phyloP scores from a whole-genome alignment of 1,140 invertebrate genomes.

The Apocrypta bakeri region DNA sequence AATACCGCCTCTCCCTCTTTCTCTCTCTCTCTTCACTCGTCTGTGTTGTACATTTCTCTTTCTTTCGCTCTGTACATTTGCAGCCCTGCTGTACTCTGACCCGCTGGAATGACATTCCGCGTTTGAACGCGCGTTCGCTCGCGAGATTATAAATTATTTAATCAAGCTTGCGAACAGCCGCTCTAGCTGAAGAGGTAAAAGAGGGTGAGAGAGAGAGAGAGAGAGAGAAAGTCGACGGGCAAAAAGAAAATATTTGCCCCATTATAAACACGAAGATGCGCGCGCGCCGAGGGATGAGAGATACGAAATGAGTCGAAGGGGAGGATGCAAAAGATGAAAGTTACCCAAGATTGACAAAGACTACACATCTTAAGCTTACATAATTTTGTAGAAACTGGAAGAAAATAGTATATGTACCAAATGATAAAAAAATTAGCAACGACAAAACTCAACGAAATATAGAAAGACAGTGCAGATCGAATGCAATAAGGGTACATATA shows the following conservation, averaged over 20 bases:
- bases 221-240: constrained; percentile 44
- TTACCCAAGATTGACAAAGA: too few species aligned
- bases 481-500: too few species aligned
- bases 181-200: constrained; percentile 10
- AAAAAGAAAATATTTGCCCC: constrained; percentile 72
- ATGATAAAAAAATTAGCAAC: too few species aligned
- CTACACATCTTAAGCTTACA: too few species aligned
- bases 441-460: too few species aligned
- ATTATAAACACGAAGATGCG: constrained; percentile 59
- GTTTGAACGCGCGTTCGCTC: constrained; percentile 55
- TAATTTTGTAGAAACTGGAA: too few species aligned
- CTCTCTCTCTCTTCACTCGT: constrained; percentile 22
- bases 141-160: constrained; percentile 71
- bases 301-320: background rate
- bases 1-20: constrained; percentile 30
- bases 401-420: too few species aligned
- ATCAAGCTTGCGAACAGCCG: constrained; percentile 63
- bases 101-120: constrained; percentile 65
- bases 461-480: too few species aligned
- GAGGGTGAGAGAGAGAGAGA: background rate
- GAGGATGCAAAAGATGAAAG: background rate
- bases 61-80: constrained; percentile 26
- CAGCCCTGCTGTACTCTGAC: constrained; percentile 26
- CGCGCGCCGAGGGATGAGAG: background rate
- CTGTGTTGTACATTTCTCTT: constrained; percentile 31